Percentiles rank a stretch among this genome's conserved stretches.
Evolutionary conservation across 2,888 invertebrate genomes (phyloP).

Genomic region (Poecilobothrus nobilitatus): DNA sequence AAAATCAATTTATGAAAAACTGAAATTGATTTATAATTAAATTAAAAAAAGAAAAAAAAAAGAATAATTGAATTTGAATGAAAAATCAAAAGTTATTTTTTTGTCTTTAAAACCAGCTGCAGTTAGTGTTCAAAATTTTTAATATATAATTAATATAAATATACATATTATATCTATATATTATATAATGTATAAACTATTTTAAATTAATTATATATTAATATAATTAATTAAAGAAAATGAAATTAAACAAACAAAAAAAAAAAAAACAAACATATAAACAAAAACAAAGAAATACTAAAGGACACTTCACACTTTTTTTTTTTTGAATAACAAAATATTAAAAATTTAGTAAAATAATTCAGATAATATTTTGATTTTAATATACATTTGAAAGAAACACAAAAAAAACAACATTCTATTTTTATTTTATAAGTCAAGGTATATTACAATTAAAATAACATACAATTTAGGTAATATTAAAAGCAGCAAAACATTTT

Average conservation of each 20-base stretch:
- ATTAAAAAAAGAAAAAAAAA: too few species aligned
- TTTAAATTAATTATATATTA: slow-evolving; percentile 1
- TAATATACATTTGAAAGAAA: too few species aligned
- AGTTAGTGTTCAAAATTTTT: slow-evolving; percentile 25
- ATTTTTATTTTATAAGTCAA: too few species aligned
- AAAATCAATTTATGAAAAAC: too few species aligned
- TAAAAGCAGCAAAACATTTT: too few species aligned
- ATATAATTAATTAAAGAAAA: neutral
- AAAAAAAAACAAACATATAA: neutral
- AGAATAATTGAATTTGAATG: too few species aligned
- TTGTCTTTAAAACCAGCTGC: slow-evolving; percentile 30
- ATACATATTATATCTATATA: neutral
- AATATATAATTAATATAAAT: neutral
- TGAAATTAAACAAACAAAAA: neutral
- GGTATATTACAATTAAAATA: too few species aligned
- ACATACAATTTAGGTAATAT: too few species aligned
- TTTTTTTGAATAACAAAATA: neutral
- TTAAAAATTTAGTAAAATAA: too few species aligned
- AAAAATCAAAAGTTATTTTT: slow-evolving; percentile 2
- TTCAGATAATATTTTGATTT: too few species aligned
- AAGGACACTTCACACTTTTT: neutral
- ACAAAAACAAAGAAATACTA: neutral
- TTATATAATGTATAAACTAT: neutral
- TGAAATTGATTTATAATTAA: too few species aligned
- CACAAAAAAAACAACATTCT: too few species aligned